A percentile compares a stretch with the other conserved stretches of the same genome.
These are phyloP conservation scores for Cryptotermes secundus DNA, from an alignment of 1,140 invertebrate species.

Conservation along the genomic window DNA sequence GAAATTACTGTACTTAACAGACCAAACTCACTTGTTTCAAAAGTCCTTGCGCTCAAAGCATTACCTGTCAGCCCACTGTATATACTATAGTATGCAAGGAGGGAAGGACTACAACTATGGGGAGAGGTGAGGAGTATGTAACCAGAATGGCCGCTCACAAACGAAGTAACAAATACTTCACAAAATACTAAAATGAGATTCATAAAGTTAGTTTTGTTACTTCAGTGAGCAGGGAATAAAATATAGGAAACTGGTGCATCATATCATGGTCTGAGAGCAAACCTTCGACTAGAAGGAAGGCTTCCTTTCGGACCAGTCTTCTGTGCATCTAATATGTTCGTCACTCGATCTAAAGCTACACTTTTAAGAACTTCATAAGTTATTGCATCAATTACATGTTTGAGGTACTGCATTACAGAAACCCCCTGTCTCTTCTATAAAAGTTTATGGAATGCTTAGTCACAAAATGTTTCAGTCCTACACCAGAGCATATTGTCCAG, in stretches of 20 bases:
- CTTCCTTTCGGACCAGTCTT: constrained; percentile 30
- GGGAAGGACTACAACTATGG: constrained; percentile 35
- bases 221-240: constrained; percentile 39
- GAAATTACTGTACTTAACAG: constrained; percentile 37
- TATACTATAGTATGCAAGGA: constrained; percentile 37
- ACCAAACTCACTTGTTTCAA: constrained; percentile 38
- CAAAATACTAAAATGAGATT: constrained; percentile 38
- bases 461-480: constrained; percentile 39
- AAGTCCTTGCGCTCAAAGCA: constrained; percentile 39
- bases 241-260: constrained; percentile 37
- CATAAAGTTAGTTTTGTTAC: constrained; percentile 39
- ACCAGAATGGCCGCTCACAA: constrained; percentile 39
- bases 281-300: neutral
- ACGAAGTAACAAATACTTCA: constrained; percentile 38
- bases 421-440: constrained; percentile 39
- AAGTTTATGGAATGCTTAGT: constrained; percentile 40
- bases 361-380: constrained; percentile 37
- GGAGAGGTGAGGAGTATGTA: constrained; percentile 35
- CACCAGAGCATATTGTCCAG: constrained; percentile 29
- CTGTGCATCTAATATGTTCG: constrained; percentile 34
- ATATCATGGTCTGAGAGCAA: constrained; percentile 15
- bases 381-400: constrained; percentile 39
- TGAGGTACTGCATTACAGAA: constrained; percentile 38
- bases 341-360: constrained; percentile 39
- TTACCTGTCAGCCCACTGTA: constrained; percentile 38